Percentiles rank a stretch among this genome's conserved stretches.
Evolutionary conservation across 2,888 invertebrate genomes (phyloP).

Genomic region (Orchestes rusci): DNA sequence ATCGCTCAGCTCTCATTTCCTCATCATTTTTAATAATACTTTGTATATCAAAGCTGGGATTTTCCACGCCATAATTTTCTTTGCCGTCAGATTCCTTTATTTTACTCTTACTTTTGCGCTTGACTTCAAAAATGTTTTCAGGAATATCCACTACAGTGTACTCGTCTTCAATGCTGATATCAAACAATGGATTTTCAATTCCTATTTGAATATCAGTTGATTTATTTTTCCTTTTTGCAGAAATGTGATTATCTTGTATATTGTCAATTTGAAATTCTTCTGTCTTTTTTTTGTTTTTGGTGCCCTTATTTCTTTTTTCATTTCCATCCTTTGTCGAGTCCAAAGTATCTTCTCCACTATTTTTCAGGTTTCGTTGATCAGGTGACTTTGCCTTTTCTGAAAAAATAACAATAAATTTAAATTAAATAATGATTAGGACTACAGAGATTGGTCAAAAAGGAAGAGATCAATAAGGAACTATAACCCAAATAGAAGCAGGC

Average conservation of each 20-base stretch:
- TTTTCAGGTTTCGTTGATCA: too few relatives aligned
- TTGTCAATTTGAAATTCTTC: background rate
- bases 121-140: constrained; percentile 25
- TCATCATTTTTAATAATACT: constrained; percentile 13
- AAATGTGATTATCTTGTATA: background rate
- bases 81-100: constrained; percentile 20
- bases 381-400: too few relatives aligned
- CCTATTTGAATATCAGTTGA: too few relatives aligned
- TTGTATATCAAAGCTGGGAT: constrained; percentile 27
- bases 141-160: background rate
- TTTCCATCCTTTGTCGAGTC: too few relatives aligned
- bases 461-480: too few relatives aligned
- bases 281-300: background rate
- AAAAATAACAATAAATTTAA: too few relatives aligned
- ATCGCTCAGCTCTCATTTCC: constrained; percentile 20
- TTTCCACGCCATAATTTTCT: constrained; percentile 25
- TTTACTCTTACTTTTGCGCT: constrained; percentile 24
- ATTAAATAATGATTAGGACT: too few relatives aligned
- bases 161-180: constrained; percentile 15
- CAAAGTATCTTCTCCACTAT: too few relatives aligned
- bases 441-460: too few relatives aligned
- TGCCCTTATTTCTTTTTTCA: too few relatives aligned
- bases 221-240: constrained; percentile 4
- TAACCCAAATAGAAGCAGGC: too few relatives aligned
- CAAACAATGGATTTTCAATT: constrained; percentile 27